Conservation (phyloP, 30 jellyfish, hydroid and myxozoan species). For the Calvadosia cruxmelitensis region DNA sequence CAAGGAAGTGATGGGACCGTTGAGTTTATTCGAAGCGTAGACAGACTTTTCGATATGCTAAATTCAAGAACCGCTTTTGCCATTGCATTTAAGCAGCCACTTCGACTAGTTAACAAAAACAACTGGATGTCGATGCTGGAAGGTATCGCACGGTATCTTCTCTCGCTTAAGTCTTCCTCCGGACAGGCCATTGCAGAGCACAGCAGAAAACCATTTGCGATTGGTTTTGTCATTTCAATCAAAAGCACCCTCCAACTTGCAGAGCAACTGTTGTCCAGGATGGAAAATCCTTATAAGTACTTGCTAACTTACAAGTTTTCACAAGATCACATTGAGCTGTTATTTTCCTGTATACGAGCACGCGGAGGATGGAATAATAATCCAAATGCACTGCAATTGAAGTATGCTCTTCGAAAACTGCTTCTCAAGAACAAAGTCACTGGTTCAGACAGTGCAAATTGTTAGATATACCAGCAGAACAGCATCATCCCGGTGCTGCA, state of each 20-base stretch:
- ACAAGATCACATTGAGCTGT: conserved; percentile 49
- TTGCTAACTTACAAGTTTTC: conserved; percentile 29
- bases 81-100: conserved; percentile 20
- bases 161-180: conserved; percentile 5
- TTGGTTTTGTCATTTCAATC: conserved; percentile 17
- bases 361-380: conserved; percentile 28
- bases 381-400: conserved; percentile 27
- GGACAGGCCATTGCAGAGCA: conserved; percentile 16
- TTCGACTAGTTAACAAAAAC: background rate
- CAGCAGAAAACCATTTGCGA: conserved; percentile 21
- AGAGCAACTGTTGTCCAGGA: background rate
- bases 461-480: too few relatives aligned
- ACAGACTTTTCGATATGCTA: conserved; percentile 15
- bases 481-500: too few relatives aligned
- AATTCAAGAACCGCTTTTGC: conserved; percentile 25
- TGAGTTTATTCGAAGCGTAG: conserved; percentile 17
- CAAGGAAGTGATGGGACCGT: conserved; percentile 16
- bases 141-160: background rate
- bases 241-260: conserved; percentile 3
- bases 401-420: conserved; percentile 8
- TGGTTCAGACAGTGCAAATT: conserved; percentile 32
- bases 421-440: conserved; percentile 19
- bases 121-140: conserved; percentile 13
- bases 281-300: conserved; percentile 15
- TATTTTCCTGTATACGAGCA: conserved; percentile 50